These are phyloP conservation scores for Zygothrica quintamaculata DNA, from an alignment of 2,888 invertebrate species.

Conservation along the genomic window DNA sequence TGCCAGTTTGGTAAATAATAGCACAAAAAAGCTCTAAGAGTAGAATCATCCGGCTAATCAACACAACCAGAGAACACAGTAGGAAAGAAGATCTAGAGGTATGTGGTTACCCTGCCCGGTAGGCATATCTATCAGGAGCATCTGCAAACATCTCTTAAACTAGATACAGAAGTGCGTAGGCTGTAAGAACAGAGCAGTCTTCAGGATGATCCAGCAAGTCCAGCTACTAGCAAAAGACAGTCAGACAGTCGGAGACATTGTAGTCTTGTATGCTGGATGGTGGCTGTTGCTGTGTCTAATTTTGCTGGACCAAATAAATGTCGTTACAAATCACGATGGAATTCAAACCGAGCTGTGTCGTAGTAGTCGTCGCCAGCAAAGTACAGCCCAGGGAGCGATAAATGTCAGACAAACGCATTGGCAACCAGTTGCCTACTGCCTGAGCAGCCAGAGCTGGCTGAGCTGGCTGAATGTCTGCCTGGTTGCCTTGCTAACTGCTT, in stretches of 20 bases:
- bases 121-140: conserved; percentile 22
- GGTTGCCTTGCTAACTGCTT: too few relatives aligned
- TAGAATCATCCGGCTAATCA: conserved; percentile 70
- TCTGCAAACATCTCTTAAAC: too few relatives aligned
- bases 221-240: conserved; percentile 10
- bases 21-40: conserved; percentile 57
- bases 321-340: conserved; percentile 83
- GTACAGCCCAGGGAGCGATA: conserved; percentile 78
- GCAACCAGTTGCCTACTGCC: conserved; percentile 41
- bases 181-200: conserved; percentile 33
- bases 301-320: conserved; percentile 80
- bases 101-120: conserved; percentile 51
- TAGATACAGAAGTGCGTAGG: conserved; percentile 69
- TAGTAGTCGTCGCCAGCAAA: conserved; percentile 51
- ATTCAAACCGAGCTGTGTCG: conserved; percentile 66
- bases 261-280: conserved; percentile 25
- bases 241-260: too few relatives aligned
- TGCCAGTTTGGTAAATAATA: too few relatives aligned
- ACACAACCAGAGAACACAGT: too few relatives aligned
- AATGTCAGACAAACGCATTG: conserved; percentile 62
- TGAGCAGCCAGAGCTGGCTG: conserved; percentile 4
- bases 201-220: conserved; percentile 43
- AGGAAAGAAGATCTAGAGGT: background rate
- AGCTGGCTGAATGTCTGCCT: background rate
- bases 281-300: conserved; percentile 66